Percentiles rank a stretch among this genome's conserved stretches.
Conservation (phyloP, 2,113 vertebrate species). For the Axis porcinus region DNA sequence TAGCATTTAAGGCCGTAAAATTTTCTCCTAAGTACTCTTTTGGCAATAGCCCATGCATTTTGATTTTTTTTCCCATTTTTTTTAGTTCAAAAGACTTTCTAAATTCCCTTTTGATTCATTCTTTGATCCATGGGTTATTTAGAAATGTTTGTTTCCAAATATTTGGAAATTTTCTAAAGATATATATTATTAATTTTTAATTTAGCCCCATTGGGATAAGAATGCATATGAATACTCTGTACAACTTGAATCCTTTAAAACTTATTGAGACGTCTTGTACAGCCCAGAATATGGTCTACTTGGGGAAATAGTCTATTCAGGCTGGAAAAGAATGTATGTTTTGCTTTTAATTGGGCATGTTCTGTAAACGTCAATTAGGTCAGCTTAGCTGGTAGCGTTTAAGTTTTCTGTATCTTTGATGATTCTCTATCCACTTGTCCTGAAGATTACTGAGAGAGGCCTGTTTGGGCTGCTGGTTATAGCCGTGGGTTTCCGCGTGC, state of each 20-base stretch:
- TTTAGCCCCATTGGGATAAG: background rate
- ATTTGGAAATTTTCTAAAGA: background rate
- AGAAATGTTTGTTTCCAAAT: background rate
- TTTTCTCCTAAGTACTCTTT: background rate
- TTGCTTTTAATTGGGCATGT: no score
- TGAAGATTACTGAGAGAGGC: background rate
- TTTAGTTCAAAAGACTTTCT: background rate
- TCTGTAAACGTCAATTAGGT: background rate
- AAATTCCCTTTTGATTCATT: background rate
- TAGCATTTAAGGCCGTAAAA: background rate
- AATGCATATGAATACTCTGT: background rate
- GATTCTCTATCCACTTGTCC: background rate
- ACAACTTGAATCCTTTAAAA: background rate
- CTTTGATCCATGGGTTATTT: background rate
- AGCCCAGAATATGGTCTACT: background rate
- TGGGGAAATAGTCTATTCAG: background rate
- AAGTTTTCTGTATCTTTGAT: background rate
- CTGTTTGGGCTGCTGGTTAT: background rate
- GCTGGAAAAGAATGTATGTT: no score
- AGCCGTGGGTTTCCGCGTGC: accelerated
- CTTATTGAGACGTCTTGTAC: background rate
- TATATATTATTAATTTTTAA: background rate
- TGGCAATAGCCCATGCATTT: background rate
- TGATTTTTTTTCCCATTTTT: background rate
- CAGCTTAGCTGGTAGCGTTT: background rate